Base-by-base conservation (phyloP, 2,797 vertebrate species). In the Phoxinus dragarum region DNA sequence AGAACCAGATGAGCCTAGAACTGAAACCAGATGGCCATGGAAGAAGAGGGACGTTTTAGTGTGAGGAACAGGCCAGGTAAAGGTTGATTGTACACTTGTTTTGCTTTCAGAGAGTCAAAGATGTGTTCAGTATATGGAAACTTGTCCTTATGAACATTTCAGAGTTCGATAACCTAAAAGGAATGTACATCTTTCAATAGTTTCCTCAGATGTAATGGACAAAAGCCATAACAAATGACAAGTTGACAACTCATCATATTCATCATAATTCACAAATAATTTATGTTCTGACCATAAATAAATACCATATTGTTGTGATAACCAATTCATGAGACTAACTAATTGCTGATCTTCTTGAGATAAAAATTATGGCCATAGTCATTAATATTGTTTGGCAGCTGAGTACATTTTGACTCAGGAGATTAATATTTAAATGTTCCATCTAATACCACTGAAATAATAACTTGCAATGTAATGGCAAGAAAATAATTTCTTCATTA, bases 1-100 rank as follows among this genome's bases (percentile, higher is more conserved):
- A 92, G 91, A 95, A 94, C 95, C 95, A 96, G 95, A 96, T 96
- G 95, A 94, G 92, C 91, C 64, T 93, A 91, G 93, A 96, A 96
- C 93, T 96, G 89, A 94, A 95, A 96, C 93, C 95, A 96, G 95
- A 96, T 96, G 95, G 93, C 90, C 86, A 89, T 86, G 85, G 87
- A 89, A 90, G 79, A 87, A 84, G 61, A 47, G 80, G 88, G 81
- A 87, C 44, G 54, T 79, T 88, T 80, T 61, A 84, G 76, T 83
- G 75, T 91, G 91, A 85, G 91, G 89, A 94, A 88, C 91, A 91
- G 91, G 92, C 92, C 88, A 89, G 92, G 93, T 89, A 93, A 89
- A 87, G 86, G 90, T 90, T 92, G 90, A 91, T 92, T 87, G 85
- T 90, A 92, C 86, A 91, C 87, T 89, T 83, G 82, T n/a, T 67